Percentiles rank a stretch among this genome's conserved stretches.
Conservation (phyloP, 2,113 vertebrate genomes). For the Colinus virginianus region DNA sequence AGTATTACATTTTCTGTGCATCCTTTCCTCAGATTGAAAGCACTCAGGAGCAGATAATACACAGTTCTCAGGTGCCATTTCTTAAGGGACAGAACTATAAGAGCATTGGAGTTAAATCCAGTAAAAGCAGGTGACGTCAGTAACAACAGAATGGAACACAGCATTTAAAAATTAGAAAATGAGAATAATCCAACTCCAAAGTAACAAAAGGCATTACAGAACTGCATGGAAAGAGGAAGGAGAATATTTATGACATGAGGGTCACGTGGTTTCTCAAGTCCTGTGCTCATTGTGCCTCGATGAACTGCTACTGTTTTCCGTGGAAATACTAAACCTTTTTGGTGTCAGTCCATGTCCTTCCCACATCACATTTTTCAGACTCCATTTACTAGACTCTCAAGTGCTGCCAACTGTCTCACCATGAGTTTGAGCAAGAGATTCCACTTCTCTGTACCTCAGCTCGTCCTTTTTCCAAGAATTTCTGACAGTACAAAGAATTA, state of each 20-base stretch:
- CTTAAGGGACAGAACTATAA: neutral
- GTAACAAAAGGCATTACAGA: constrained; percentile 21
- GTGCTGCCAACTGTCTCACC: neutral
- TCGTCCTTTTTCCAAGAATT: neutral
- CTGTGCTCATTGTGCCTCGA: neutral
- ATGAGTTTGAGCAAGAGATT: neutral
- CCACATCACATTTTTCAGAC: neutral
- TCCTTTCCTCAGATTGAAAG: neutral
- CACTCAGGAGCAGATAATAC: neutral
- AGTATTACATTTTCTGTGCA: neutral
- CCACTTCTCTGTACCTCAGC: neutral
- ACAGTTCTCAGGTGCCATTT: neutral
- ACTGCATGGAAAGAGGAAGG: neutral
- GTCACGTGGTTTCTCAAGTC: neutral
- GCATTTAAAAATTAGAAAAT: constrained; percentile 16
- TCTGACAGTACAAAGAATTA: neutral
- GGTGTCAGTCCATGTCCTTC: neutral
- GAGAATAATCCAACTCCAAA: neutral
- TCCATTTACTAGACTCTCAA: neutral
- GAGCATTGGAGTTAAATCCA: neutral
- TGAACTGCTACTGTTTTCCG: neutral
- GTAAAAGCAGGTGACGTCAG: neutral
- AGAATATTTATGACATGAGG: neutral
- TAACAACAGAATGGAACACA: neutral
- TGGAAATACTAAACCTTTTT: neutral